Percentiles rank a stretch among this genome's conserved stretches.
Conservation (phyloP, 1,140 invertebrate species). For the Batillaria attramentaria region DNA sequence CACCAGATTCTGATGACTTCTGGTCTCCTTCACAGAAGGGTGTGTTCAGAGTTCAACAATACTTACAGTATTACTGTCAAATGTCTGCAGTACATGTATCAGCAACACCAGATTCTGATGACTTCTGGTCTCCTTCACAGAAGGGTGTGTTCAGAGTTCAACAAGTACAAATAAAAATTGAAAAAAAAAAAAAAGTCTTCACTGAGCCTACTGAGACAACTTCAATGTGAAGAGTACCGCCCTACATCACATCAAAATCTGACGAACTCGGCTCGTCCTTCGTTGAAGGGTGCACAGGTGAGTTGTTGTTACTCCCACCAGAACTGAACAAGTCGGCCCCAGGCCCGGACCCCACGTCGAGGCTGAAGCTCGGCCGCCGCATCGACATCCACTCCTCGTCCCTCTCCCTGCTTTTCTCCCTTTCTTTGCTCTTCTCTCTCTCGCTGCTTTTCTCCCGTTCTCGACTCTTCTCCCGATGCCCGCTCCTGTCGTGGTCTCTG, state of each 20-base stretch:
- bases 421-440: slow-evolving; percentile 1
- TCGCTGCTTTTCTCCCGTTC: slow-evolving; percentile 1
- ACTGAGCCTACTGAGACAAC: no score
- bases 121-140: no score
- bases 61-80: no score
- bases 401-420: slow-evolving; percentile 22
- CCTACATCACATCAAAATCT: slow-evolving; percentile 64
- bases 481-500: neutral
- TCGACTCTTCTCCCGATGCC: slow-evolving; percentile 57
- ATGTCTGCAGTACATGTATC: no score
- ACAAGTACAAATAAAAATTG: no score
- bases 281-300: slow-evolving; percentile 27
- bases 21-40: no score
- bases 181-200: no score
- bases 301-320: slow-evolving; percentile 41
- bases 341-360: neutral
- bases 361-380: neutral
- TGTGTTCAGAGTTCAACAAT: no score
- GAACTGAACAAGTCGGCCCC: slow-evolving; percentile 36
- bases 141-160: no score
- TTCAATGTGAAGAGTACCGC: no score
- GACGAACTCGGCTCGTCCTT: slow-evolving; percentile 57
- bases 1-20: no score
- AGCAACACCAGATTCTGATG: no score
- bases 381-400: neutral